Evolutionary conservation across 2,797 vertebrate species (phyloP).

Genomic region (Danio jaintianensis): DNA sequence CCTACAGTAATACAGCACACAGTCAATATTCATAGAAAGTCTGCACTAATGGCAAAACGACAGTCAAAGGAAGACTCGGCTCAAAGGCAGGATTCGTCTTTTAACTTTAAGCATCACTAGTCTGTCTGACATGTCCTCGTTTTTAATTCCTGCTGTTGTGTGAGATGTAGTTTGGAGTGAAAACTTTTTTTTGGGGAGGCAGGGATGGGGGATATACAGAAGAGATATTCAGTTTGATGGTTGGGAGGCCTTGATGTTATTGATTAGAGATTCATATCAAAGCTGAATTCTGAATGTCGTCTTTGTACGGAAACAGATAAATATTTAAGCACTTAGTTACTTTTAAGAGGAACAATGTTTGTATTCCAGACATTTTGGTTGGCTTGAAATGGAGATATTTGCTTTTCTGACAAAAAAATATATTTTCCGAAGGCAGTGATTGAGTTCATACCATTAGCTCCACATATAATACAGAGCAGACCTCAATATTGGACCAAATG

Average conservation of each 20-base stretch:
- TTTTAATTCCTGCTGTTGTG: constrained; percentile 58
- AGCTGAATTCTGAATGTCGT: constrained; percentile 68
- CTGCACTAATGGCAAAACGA: constrained; percentile 70
- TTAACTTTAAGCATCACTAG: constrained; percentile 77
- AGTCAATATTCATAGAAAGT: constrained; percentile 71
- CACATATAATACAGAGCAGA: not conserved
- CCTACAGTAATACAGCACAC: constrained; percentile 1
- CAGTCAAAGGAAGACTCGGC: constrained; percentile 69
- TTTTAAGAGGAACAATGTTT: constrained; percentile 66
- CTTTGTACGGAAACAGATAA: constrained; percentile 67
- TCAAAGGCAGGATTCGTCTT: constrained; percentile 77
- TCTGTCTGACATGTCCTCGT: constrained; percentile 76
- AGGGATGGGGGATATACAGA: constrained; percentile 49
- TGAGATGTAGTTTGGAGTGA: constrained; percentile 67
- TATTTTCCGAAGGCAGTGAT: constrained; percentile 5
- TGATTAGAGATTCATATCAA: constrained; percentile 79
- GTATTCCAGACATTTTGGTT: constrained; percentile 46
- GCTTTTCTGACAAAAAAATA: constrained; percentile 38
- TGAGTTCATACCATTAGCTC: constrained; percentile 8
- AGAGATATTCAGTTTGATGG: constrained; percentile 79
- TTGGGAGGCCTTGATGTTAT: constrained; percentile 72
- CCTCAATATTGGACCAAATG: not conserved
- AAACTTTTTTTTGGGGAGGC: constrained; percentile 62
- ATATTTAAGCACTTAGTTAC: constrained; percentile 62
- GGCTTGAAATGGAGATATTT: constrained; percentile 55